Base-by-base conservation (phyloP, 2,888 invertebrate genomes). In the Nomada ferruginata region DNA sequence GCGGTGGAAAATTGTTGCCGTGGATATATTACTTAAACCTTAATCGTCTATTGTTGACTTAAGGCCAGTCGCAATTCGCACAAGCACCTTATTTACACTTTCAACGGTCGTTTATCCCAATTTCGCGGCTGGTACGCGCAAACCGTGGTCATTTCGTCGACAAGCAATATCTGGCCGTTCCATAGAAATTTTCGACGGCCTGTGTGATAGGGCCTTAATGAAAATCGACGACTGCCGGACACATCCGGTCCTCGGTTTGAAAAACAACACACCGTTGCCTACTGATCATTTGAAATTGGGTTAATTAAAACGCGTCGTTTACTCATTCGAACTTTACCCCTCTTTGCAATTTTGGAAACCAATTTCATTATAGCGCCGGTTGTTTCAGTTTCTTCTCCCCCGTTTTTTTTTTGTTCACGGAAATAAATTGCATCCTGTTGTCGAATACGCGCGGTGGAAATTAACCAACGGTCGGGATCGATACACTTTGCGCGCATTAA, bases 101-200 rank as follows among this genome's bases (percentile, higher is more conserved):
- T 85, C 85, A 79, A 61, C 57, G 85, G 79, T 83, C 86, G 76
- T 87, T 87, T 83, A 83, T 86, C 85, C 86, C 86, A 86, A 86
- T 87, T 71, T 59, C 20, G 70, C 13, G 13, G 64, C 42, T 29
- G 64, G 65, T 57, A 55, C 60, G 42, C 53, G 20, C 29, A 26
- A 52, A n/a, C 47, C 11, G 44, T 20, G 23, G 42, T 59, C 44
- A 44, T 64, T 59, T 29, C 20, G 59, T 65, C 23, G 15, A 47
- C 20, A 10, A 36, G 65, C 74, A 76, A 71, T 60, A 26, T n/a
- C 36, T 44, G 63, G 60, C 44, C 50, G 73, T 72, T 26, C 55
- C 64, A 60, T 74, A 63, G 72, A 76, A 83, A 86, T 81, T 79
- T 57, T 61, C 60, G 44, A 42, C 50, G n/a, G 20, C 23, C 26